Evolutionary conservation across 2,113 vertebrate species (phyloP).

Genomic region (Engystomops pustulosus): DNA sequence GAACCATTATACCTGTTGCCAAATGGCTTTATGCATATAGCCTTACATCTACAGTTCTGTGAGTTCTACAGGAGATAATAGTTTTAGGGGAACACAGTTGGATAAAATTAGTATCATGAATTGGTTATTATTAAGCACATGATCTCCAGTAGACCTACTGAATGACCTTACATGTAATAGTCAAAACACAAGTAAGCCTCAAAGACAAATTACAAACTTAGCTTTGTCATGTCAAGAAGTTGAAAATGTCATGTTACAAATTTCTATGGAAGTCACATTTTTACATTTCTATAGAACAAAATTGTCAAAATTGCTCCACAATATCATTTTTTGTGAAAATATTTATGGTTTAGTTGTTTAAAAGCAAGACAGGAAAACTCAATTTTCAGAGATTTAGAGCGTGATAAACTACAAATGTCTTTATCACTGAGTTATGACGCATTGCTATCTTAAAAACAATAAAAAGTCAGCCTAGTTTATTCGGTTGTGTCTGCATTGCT

Average conservation of each 20-base stretch:
- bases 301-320: background rate
- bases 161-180: too few species aligned
- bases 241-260: background rate
- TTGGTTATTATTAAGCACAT: too few species aligned
- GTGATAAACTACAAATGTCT: background rate
- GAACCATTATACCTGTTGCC: too few species aligned
- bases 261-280: background rate
- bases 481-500: background rate
- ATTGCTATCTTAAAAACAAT: conserved; percentile 36
- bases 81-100: too few species aligned
- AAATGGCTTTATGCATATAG: too few species aligned
- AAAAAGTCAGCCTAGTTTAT: conserved; percentile 44
- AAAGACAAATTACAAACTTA: too few species aligned
- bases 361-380: background rate
- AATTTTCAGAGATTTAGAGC: background rate
- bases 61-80: too few species aligned
- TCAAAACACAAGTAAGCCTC: too few species aligned
- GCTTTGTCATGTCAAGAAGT: background rate
- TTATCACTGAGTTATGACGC: conserved; percentile 29
- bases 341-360: conserved; percentile 19
- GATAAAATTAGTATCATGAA: too few species aligned
- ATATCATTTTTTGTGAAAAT: background rate
- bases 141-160: too few species aligned
- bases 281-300: background rate
- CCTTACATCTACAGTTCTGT: too few species aligned